A percentile compares a stretch with the other conserved stretches of the same genome.
These are phyloP conservation scores for Mylabris phalerata DNA, from an alignment of 1,140 invertebrate species.

Conservation along the genomic window DNA sequence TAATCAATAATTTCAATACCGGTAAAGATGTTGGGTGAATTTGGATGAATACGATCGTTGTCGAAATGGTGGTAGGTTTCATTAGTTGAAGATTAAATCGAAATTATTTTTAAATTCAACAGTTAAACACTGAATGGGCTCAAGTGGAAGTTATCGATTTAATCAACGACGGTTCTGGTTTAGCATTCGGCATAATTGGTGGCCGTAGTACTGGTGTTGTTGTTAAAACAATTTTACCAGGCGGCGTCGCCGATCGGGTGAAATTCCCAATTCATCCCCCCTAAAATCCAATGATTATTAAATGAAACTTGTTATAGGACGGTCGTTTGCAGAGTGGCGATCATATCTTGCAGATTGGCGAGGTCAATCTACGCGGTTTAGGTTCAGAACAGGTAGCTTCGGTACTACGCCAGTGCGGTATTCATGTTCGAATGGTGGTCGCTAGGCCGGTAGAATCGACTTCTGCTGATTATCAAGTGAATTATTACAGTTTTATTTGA, in stretches of 20 bases:
- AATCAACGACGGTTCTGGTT: slow-evolving; percentile 75
- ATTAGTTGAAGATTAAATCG: background rate
- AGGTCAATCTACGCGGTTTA: slow-evolving; percentile 79
- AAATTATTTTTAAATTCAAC: slow-evolving; percentile 28
- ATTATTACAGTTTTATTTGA: background rate
- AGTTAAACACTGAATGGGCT: slow-evolving; percentile 85
- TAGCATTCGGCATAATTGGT: slow-evolving; percentile 88
- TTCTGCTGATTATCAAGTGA: slow-evolving; percentile 48
- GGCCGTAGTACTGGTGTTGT: slow-evolving; percentile 84
- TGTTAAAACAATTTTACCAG: slow-evolving; percentile 83
- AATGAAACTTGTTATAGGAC: slow-evolving; percentile 52
- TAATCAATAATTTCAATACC: no score
- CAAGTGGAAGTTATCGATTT: slow-evolving; percentile 84
- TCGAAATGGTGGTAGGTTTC: slow-evolving; percentile 15
- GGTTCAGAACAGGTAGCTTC: slow-evolving; percentile 84
- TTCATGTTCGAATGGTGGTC: slow-evolving; percentile 74
- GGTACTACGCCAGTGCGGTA: slow-evolving; percentile 76
- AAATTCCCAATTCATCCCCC: slow-evolving; percentile 32
- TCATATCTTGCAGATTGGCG: slow-evolving; percentile 83
- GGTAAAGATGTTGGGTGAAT: no score
- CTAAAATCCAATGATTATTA: background rate
- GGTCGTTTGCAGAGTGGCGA: slow-evolving; percentile 77
- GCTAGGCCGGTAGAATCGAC: slow-evolving; percentile 63
- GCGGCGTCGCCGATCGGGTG: slow-evolving; percentile 82
- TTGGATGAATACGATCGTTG: background rate